phyloP scores from a whole-genome alignment of 64 coral and sea anemone species.

The Astreopora myriophthalma region DNA sequence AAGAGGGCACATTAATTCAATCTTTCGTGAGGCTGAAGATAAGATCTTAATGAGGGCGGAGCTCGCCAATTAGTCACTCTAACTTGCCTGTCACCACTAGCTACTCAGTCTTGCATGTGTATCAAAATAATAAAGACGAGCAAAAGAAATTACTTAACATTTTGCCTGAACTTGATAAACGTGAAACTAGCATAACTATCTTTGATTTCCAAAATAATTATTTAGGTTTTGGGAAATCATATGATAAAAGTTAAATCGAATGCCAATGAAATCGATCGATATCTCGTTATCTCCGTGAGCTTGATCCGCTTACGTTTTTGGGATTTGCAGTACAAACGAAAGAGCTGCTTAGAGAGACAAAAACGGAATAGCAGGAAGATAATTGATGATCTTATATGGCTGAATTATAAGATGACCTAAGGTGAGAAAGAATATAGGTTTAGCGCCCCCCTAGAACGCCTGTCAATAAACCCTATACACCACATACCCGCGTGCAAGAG shows the following conservation, averaged over 20 bases:
- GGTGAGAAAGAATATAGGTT: constrained; percentile 68
- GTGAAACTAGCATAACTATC: not conserved
- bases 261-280: constrained; percentile 17
- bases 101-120: not conserved
- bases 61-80: constrained; percentile 52
- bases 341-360: constrained; percentile 55
- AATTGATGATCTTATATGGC: constrained; percentile 62
- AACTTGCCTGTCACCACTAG: constrained; percentile 44
- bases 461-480: constrained; percentile 72
- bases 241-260: not conserved
- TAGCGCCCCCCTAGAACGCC: constrained; percentile 58
- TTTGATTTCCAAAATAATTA: not conserved
- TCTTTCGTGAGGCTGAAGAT: constrained; percentile 39
- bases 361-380: constrained; percentile 58
- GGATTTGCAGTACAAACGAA: constrained; percentile 51
- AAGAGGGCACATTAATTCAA: not conserved
- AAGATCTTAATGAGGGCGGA: constrained; percentile 58
- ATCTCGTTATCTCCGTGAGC: constrained; percentile 39
- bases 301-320: constrained; percentile 45
- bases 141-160: not conserved
- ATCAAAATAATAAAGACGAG: not conserved
- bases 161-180: not conserved
- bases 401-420: constrained; percentile 61
- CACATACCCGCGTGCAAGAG: constrained; percentile 66
- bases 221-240: not conserved